Conservation (phyloP, 2,888 invertebrate species). For the Andrena fulva region DNA sequence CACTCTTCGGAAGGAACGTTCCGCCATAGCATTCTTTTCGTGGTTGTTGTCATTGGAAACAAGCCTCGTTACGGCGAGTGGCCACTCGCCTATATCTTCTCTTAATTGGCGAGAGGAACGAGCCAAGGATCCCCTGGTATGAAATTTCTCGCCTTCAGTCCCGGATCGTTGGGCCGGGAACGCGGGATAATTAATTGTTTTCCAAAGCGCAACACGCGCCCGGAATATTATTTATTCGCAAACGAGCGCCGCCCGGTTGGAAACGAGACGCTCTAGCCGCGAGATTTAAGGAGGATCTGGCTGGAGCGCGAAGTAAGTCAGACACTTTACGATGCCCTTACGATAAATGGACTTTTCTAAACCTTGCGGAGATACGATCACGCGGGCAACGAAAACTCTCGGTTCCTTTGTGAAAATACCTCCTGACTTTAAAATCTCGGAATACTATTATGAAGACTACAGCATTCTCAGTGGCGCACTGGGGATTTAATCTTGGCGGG, state of each 20-base stretch:
- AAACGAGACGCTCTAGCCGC: slow-evolving; percentile 1
- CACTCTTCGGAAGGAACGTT: slow-evolving; percentile 33
- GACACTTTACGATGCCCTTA: slow-evolving; percentile 45
- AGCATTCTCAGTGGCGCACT: too few species aligned
- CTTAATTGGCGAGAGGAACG: slow-evolving; percentile 77
- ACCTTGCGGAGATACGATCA: neutral
- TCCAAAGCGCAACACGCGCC: slow-evolving; percentile 28
- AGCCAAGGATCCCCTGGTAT: slow-evolving; percentile 59
- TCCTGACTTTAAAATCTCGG: too few species aligned
- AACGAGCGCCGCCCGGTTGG: slow-evolving; percentile 9
- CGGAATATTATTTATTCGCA: slow-evolving; percentile 48
- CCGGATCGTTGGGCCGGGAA: slow-evolving; percentile 48
- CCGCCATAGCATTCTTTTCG: slow-evolving; percentile 30
- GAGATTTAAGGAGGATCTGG: slow-evolving; percentile 41
- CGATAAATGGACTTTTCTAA: slow-evolving; percentile 7
- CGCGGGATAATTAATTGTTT: slow-evolving; percentile 66
- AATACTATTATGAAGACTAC: too few species aligned
- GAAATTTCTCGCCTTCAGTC: slow-evolving; percentile 73
- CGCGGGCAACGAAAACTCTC: neutral
- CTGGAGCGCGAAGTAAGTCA: slow-evolving; percentile 23
- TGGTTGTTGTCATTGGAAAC: slow-evolving; percentile 63
- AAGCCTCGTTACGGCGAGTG: slow-evolving; percentile 68
- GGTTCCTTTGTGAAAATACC: neutral
- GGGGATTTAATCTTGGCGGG: too few species aligned
- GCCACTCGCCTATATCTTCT: slow-evolving; percentile 59